A percentile compares a stretch with the other conserved stretches of the same genome.
Conservation (phyloP, 2,113 vertebrate species). For the Corynorhinus townsendii region DNA sequence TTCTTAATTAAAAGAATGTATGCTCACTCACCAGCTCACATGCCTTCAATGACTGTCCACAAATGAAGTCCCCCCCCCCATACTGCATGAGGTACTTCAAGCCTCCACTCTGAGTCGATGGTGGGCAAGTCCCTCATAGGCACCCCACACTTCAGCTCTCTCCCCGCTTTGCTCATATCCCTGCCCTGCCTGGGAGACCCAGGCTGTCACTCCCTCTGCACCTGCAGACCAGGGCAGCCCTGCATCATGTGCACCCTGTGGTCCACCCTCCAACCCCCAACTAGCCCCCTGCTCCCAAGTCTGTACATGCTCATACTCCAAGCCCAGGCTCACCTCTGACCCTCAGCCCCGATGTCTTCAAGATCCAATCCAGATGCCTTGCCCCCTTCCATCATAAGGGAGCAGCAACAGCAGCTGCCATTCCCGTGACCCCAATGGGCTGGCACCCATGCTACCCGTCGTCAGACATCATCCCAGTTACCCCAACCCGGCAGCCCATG, state of each 20-base stretch:
- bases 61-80: neutral
- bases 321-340: neutral
- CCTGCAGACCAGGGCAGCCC: too few relatives aligned
- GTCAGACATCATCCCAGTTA: neutral
- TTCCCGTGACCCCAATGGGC: neutral
- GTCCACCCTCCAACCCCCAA: too few relatives aligned
- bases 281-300: neutral
- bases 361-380: neutral
- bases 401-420: neutral
- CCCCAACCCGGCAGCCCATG: neutral
- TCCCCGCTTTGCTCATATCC: rapidly evolving
- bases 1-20: neutral
- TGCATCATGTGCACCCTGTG: neutral
- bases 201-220: neutral
- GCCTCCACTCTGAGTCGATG: rapidly evolving
- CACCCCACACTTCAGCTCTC: neutral
- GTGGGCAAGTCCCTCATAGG: too few relatives aligned
- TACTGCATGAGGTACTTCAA: rapidly evolving
- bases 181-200: neutral
- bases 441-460: neutral
- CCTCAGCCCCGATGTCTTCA: neutral
- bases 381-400: neutral
- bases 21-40: neutral
- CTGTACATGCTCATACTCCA: rapidly evolving
- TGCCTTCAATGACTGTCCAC: neutral